These are phyloP conservation scores for Aurelia aurita DNA, from an alignment of 30 jellyfish, hydroid and myxozoan species.

Conservation along the genomic window DNA sequence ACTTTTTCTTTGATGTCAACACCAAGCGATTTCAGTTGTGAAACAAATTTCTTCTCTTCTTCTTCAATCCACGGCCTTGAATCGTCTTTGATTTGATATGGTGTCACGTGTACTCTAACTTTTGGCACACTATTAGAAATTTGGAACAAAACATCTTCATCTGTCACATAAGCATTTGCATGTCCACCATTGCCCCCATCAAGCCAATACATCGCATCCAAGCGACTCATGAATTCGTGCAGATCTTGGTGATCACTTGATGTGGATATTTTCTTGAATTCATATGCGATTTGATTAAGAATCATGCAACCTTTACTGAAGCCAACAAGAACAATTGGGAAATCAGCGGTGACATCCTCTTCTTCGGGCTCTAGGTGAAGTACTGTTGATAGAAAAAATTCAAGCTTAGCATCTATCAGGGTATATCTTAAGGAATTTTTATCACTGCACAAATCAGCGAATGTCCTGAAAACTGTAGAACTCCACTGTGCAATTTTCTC, in stretches of 20 bases:
- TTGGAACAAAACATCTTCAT: conserved; percentile 57
- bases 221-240: conserved; percentile 32
- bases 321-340: conserved; percentile 74
- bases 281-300: conserved; percentile 81
- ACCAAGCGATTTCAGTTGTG: conserved; percentile 55
- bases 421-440: too few relatives aligned
- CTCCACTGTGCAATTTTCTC: too few relatives aligned
- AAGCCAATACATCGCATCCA: conserved; percentile 67
- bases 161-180: conserved; percentile 80
- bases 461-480: too few relatives aligned
- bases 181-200: conserved; percentile 88
- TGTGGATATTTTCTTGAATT: conserved; percentile 57
- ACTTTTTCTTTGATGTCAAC: conserved; percentile 59
- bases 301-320: conserved; percentile 95
- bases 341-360: conserved; percentile 60
- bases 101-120: conserved; percentile 80
- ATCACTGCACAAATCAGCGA: too few relatives aligned
- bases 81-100: conserved; percentile 74
- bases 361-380: conserved; percentile 60
- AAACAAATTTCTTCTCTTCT: conserved; percentile 68
- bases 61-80: conserved; percentile 80
- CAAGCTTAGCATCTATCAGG: neutral
- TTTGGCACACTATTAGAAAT: conserved; percentile 65
- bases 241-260: conserved; percentile 14
- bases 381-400: conserved; percentile 13